Percentiles rank a stretch among this genome's conserved stretches.
Evolutionary conservation across 2,113 vertebrate species (phyloP).

Genomic region (Capra hircus): DNA sequence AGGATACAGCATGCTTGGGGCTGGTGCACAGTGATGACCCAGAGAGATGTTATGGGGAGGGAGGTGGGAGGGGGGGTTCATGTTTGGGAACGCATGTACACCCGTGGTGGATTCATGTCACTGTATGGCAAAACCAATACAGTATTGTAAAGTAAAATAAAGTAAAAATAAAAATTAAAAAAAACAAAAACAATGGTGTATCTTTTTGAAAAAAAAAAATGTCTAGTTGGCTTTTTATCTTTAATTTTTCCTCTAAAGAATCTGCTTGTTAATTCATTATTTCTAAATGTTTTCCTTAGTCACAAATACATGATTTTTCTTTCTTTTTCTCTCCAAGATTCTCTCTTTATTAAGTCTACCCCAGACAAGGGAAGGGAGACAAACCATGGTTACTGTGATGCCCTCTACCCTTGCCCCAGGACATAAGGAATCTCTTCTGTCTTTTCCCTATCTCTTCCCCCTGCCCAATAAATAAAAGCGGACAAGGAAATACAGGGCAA

Average conservation of each 20-base stretch:
- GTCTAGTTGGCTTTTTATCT: not conserved
- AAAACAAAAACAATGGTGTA: too few species aligned
- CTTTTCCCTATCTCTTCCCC: slow-evolving; percentile 62
- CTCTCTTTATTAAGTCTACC: slow-evolving; percentile 68
- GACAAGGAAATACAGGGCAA: slow-evolving; percentile 39
- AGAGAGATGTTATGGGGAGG: too few species aligned
- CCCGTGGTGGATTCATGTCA: too few species aligned
- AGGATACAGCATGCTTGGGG: too few species aligned
- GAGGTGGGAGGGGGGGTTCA: too few species aligned
- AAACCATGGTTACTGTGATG: slow-evolving; percentile 40
- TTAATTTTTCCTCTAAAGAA: not conserved
- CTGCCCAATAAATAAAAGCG: slow-evolving; percentile 72
- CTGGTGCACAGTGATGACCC: too few species aligned
- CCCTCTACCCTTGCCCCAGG: slow-evolving; percentile 2
- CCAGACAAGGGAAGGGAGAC: slow-evolving; percentile 47
- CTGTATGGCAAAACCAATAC: too few species aligned
- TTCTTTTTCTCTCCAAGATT: slow-evolving; percentile 58
- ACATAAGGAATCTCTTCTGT: slow-evolving; percentile 51
- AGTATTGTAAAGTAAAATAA: too few species aligned
- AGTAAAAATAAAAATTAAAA: too few species aligned
- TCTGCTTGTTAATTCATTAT: not conserved
- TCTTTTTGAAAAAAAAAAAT: not conserved
- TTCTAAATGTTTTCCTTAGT: not conserved
- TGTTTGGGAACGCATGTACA: too few species aligned
- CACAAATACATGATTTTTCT: not conserved